These are phyloP conservation scores for Balanococcus diminutus DNA, from an alignment of 2,888 invertebrate genomes.

Conservation along the genomic window DNA sequence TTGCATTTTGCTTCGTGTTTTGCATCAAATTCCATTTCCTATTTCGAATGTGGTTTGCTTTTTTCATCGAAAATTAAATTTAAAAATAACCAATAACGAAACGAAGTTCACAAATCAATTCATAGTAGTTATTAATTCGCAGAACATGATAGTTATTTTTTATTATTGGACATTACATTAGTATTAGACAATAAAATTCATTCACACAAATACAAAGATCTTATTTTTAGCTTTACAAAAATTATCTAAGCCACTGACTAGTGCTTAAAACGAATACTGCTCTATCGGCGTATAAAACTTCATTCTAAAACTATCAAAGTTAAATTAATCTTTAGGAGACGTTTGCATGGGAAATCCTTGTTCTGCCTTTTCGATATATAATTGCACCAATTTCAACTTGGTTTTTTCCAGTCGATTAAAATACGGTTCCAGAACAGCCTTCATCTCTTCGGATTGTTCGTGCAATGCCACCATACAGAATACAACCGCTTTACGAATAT, in stretches of 20 bases:
- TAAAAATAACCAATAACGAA: too few relatives aligned
- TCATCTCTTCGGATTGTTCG: constrained; percentile 78
- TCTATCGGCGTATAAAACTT: neutral
- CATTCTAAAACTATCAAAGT: neutral
- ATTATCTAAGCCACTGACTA: constrained; percentile 49
- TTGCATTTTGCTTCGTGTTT: too few relatives aligned
- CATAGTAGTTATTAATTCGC: too few relatives aligned
- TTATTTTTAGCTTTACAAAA: constrained; percentile 7
- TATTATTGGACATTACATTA: neutral
- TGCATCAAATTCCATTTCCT: too few relatives aligned
- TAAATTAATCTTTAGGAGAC: constrained; percentile 58
- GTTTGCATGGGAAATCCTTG: constrained; percentile 59
- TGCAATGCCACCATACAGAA: constrained; percentile 97
- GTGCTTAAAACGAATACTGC: constrained; percentile 45
- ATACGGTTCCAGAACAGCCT: constrained; percentile 78
- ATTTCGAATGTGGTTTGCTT: too few relatives aligned
- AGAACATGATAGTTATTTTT: too few relatives aligned
- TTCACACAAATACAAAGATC: neutral
- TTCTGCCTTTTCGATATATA: constrained; percentile 74
- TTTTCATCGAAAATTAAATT: too few relatives aligned
- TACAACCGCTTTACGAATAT: constrained; percentile 93
- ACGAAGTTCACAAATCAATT: too few relatives aligned
- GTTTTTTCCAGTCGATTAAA: constrained; percentile 82
- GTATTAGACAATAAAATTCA: neutral
- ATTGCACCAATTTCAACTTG: constrained; percentile 83